Evolutionary conservation across 2,797 vertebrate species (phyloP), one percentile per base, ranked within the genome.

Genomic region (Antennarius maculatus): DNA sequence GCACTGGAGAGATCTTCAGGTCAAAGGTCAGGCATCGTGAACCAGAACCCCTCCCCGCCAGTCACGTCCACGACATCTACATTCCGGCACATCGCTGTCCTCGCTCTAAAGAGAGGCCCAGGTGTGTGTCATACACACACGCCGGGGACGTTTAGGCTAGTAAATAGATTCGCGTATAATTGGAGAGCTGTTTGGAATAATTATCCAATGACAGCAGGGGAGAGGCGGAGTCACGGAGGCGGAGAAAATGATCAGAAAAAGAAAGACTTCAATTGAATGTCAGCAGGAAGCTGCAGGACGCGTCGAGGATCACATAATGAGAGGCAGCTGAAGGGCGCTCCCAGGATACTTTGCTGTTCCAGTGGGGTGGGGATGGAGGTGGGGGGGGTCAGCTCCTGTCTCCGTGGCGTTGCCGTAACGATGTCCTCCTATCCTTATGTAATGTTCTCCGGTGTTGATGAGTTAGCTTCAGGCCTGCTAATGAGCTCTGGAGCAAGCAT

Each of bases 201-300:
- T 88, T 81, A 80, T 76, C 61, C 77, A 71, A 81, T 62, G 71
- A 77, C 85, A 88, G 81, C 80, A 48, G 82, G 77, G 81, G 75
- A 10, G 66, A 7, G 4, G 53, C 49, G 6, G 62, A 82, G 65
- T 61, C 63, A 58, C 7, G 0, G 54, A 80, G 66, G 71, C 80
- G 61, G 74, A 72, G 77, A 71, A 75, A 82, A 84, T 70, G 52
- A 80, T 74, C 72, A 69, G 45, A 74, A 87, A 88, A 87, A 72
- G 54, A 82, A 86, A 81, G 74, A 48, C 60, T 87, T 74, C 86
- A 88, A 85, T 86, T 89, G 84, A 89, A 90, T 86, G 86, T 85
- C 89, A 91, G 83, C 47, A 13, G 81, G 79, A 80, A 48, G 76
- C 87, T 72, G 65, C 58, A 61, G 79, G 83, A 71, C 74, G 64